Percentiles rank a stretch among this genome's conserved stretches.
Evolutionary conservation across 2,888 invertebrate genomes (phyloP).

Genomic region (Cheilosia vernalis): DNA sequence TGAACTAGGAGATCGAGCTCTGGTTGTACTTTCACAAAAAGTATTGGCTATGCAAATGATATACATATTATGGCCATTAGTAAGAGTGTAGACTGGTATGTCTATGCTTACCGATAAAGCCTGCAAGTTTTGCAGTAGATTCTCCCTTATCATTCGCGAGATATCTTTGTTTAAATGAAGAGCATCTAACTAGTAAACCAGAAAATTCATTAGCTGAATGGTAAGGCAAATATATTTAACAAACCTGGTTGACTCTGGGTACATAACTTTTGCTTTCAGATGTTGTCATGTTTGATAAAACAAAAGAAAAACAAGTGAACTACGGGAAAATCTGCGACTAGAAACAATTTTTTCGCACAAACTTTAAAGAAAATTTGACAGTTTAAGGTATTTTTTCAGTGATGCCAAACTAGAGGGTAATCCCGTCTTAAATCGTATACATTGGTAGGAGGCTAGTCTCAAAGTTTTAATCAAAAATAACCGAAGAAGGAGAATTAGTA

Average conservation of each 20-base stretch:
- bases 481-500: too few relatives aligned
- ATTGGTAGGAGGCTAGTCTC: too few relatives aligned
- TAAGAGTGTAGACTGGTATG: not conserved
- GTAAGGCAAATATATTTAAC: not conserved
- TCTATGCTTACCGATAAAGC: constrained; percentile 86
- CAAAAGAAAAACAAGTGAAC: not conserved
- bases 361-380: not conserved
- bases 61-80: not conserved
- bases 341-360: not conserved
- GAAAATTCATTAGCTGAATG: not conserved
- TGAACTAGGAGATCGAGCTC: constrained; percentile 89
- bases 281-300: constrained; percentile 20
- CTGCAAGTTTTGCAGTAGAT: constrained; percentile 87
- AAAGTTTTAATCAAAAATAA: too few relatives aligned
- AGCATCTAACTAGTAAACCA: constrained; percentile 87
- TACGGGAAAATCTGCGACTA: not conserved
- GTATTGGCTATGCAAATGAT: constrained; percentile 84
- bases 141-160: constrained; percentile 87
- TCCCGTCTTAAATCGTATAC: too few relatives aligned
- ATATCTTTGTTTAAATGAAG: constrained; percentile 92
- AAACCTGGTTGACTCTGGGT: constrained; percentile 84
- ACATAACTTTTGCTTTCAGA: constrained; percentile 81
- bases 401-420: not conserved
- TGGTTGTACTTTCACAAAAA: constrained; percentile 86
- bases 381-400: not conserved